Evolutionary conservation across 2,888 invertebrate genomes (phyloP).

Genomic region (Hirtodrosophila duncani): DNA sequence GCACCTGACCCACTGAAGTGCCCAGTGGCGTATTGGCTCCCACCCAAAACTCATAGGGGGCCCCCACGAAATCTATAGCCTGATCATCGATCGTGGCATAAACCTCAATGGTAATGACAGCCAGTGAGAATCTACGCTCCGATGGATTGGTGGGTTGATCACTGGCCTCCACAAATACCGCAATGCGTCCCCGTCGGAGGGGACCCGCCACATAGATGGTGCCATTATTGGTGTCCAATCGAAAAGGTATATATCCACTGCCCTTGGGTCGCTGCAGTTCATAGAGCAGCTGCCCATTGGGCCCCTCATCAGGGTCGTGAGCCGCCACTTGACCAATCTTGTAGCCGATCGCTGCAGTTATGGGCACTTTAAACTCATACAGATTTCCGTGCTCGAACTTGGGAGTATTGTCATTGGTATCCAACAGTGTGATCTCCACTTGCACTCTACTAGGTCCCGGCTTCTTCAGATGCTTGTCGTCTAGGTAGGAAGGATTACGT

Average conservation of each 20-base stretch:
- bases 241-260: conserved; percentile 84
- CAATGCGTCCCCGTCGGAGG: conserved; percentile 85
- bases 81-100: conserved; percentile 79
- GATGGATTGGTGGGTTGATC: conserved; percentile 90
- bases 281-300: conserved; percentile 87
- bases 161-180: conserved; percentile 89
- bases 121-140: conserved; percentile 88
- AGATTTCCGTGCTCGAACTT: conserved; percentile 90
- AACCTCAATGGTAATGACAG: conserved; percentile 91
- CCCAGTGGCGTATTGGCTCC: conserved; percentile 91
- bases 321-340: conserved; percentile 89
- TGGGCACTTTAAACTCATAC: conserved; percentile 87
- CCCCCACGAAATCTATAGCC: conserved; percentile 88
- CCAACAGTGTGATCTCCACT: conserved; percentile 89
- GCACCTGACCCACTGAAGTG: conserved; percentile 91
- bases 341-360: conserved; percentile 84
- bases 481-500: conserved; percentile 82
- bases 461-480: conserved; percentile 65
- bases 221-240: conserved; percentile 85
- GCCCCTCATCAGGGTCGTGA: conserved; percentile 85
- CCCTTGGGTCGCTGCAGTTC: conserved; percentile 85
- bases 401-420: conserved; percentile 95
- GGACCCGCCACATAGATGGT: conserved; percentile 83
- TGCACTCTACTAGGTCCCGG: conserved; percentile 81
- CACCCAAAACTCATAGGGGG: conserved; percentile 94